Evolutionary conservation across 2,888 invertebrate species (phyloP), one percentile per base, ranked within the genome.

Genomic region (Plagodis pulveraria): DNA sequence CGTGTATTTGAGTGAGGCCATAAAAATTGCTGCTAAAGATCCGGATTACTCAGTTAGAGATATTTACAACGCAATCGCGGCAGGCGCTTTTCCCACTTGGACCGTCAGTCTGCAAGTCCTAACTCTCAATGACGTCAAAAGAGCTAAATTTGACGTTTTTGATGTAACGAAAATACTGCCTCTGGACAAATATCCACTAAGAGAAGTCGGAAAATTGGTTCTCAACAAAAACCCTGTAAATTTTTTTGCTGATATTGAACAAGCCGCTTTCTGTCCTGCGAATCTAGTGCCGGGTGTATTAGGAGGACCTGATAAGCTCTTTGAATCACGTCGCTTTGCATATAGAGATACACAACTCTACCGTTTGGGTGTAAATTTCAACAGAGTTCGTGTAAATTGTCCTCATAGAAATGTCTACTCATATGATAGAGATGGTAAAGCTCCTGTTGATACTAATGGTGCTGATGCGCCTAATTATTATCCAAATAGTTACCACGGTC

Each of bases 401-500:
- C 98, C 99, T 0, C 96, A 95, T 72, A 91, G 91, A n/a, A 87
- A 85, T 58, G 85, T 86, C 53, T 96, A 5, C 4, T 0, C 97
- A 78, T 98, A 96, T 78, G 97, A 97, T 84, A 94, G 98, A 12
- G 98, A 98, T 80, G 98, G 98, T 0, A 90, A 94, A 6, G 95
- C 95, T 92, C 93, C 95, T 40, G 91, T 94, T n/a, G 88, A 93
- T 33, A 94, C 95, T 70, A 98, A 97, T 79, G 97, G 96, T 83
- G 95, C 94, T 32, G 96, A 96, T n/a, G 96, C 96, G 0, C 98
- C 98, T 0, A 98, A 98, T 85, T 99, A 98, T 80, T 97, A 94
- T 87, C 98, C 99, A 0, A 99, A 99, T 89, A 97, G 97, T 65
- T 99, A 97, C 84, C 89, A 94, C 67, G 98, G 98, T 0, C 97